Conservation (phyloP, 2,888 invertebrate species). For the Notodonta ziczac region DNA sequence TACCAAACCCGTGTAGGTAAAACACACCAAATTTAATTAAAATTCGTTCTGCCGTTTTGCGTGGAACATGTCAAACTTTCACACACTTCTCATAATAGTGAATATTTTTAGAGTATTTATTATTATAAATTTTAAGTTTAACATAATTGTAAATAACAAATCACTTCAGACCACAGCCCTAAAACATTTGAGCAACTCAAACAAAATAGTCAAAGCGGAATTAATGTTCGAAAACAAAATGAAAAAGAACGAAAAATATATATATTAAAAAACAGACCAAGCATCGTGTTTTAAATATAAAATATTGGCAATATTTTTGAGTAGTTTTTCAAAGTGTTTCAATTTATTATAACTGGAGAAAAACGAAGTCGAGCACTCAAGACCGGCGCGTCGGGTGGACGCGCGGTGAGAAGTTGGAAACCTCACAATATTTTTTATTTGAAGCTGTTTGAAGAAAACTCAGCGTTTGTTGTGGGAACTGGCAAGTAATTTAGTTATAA, state of each 20-base stretch:
- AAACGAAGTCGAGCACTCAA: slow-evolving; percentile 10
- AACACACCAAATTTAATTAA: no score
- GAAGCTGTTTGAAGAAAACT: not conserved
- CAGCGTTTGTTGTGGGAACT: not conserved
- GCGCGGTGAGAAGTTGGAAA: slow-evolving; percentile 8
- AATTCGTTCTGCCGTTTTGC: no score
- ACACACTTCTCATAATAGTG: no score
- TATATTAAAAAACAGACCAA: not conserved
- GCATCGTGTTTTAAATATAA: not conserved
- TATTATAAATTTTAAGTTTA: no score
- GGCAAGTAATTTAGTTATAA: not conserved
- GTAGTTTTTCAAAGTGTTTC: not conserved
- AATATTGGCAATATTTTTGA: not conserved
- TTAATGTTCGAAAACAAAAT: not conserved
- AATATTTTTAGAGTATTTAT: no score
- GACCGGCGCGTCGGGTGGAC: not conserved
- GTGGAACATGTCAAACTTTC: no score
- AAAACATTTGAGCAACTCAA: no score
- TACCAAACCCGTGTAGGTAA: no score
- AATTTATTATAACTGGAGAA: not conserved
- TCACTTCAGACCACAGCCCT: no score
- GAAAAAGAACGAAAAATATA: not conserved
- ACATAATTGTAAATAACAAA: no score
- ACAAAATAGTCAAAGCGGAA: not conserved
- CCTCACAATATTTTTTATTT: not conserved